phyloP scores from a whole-genome alignment of 2,888 invertebrate species.

The Leptopilina myrica region DNA sequence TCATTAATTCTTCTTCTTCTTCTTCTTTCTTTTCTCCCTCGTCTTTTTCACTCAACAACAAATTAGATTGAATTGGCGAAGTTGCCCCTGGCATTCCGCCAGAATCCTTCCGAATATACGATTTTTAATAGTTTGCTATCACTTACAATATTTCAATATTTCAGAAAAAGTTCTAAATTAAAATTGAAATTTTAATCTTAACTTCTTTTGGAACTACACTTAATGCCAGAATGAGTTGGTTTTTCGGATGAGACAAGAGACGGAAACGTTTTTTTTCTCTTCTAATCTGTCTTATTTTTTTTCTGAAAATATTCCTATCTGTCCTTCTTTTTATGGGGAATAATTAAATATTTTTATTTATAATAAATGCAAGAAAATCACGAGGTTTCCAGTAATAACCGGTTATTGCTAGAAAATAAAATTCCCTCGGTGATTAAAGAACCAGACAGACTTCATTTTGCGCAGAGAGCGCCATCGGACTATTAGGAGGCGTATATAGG shows the following conservation, averaged over 20 bases:
- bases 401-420: slow-evolving; percentile 25
- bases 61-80: no score
- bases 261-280: no score
- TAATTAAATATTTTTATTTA: slow-evolving; percentile 12
- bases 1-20: no score
- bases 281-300: neutral
- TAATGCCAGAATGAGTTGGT: no score
- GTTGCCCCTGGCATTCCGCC: neutral
- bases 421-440: slow-evolving; percentile 18
- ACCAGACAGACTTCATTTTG: slow-evolving; percentile 34
- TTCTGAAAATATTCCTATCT: neutral
- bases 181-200: no score
- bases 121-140: neutral
- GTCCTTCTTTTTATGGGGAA: neutral
- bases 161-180: no score
- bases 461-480: slow-evolving; percentile 13
- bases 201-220: no score
- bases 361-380: slow-evolving; percentile 12
- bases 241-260: no score
- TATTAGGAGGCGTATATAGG: slow-evolving; percentile 8
- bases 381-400: slow-evolving; percentile 23
- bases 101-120: neutral
- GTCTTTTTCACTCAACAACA: no score
- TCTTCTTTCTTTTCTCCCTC: no score
- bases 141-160: no score